Base-by-base conservation (phyloP, 1,140 invertebrate genomes). In the fruit fly (Drosophila melanogaster) region DNA sequence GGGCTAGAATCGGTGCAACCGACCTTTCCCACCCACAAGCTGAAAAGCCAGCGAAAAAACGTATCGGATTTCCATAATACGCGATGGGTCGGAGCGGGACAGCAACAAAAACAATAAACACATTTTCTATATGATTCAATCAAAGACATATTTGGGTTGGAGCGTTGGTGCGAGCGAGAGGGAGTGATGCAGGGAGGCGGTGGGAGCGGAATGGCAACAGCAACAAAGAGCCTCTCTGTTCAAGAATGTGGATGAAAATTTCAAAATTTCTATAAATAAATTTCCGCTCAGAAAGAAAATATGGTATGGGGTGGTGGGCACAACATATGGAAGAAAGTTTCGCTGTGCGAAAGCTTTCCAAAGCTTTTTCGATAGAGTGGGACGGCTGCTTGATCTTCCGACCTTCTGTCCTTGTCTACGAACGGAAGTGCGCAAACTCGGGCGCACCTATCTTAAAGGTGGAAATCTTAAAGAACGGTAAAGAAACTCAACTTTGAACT, bases 61-160 rank as follows among this genome's bases (percentile, higher is more conserved):
- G 85, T 91, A 91, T 91, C 90, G 81, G 86, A 91, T 91, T 91
- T 91, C 90, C 90, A 91, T 86, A 91, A 91, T 81, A 62, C 78
- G 71, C 77, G 81, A 85, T 81, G 75, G 72, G 81, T 71, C 62
- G 74, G 77, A 91, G 79, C 90, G 89, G 90, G 89, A 91, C 87
- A 79, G 76, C 89, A 81, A 89, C 77, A 90, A 90, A 81, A 85
- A 81, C 75, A 79, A 80, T 55, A 65, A 65, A 76, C 78, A 80
- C 72, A 73, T 80, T 77, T 79, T 83, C 66, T 80, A 86, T 86
- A 90, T 84, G 83, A 87, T 91, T 86, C 77, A 91, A 91, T 91
- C 81, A 79, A 89, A 91, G 90, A 91, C 90, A 90, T 91, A 91
- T 91, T 91, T 91, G 90, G 90, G 71, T 91, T 81, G 66, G 83